These are phyloP conservation scores for Rhopalosiphum maidis DNA, from an alignment of 1,140 invertebrate genomes.

Conservation along the genomic window DNA sequence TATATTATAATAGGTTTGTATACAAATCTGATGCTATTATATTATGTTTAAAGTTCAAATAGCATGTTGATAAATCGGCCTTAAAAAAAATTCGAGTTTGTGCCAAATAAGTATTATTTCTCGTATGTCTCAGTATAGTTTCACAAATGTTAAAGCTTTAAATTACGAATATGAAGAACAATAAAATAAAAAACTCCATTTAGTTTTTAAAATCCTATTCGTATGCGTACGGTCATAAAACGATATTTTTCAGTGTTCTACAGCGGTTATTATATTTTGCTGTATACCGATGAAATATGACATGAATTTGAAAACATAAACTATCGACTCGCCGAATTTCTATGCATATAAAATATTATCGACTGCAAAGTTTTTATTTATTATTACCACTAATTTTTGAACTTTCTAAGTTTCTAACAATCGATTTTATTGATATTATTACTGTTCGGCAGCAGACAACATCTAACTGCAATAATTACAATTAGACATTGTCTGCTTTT, in stretches of 20 bases:
- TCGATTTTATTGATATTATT: not conserved
- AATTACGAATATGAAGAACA: not conserved
- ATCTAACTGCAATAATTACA: not conserved
- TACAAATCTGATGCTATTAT: not conserved
- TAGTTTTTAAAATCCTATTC: not conserved
- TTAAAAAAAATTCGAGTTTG: not conserved
- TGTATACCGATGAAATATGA: not conserved
- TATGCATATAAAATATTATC: not conserved
- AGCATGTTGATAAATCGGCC: not conserved
- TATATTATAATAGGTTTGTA: not conserved
- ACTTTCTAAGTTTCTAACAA: not conserved
- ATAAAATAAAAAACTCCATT: not conserved
- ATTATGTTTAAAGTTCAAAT: not conserved
- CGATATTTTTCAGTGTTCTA: not conserved
- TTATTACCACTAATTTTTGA: not conserved
- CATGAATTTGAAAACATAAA: not conserved
- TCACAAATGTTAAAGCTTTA: slow-evolving; percentile 3
- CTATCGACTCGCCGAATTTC: not conserved
- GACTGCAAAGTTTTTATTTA: not conserved
- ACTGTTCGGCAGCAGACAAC: not conserved
- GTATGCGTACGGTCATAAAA: not conserved
- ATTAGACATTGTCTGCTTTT: too few relatives aligned
- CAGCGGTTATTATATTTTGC: not conserved
- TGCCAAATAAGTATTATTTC: slow-evolving; percentile 11
- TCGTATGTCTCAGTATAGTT: not conserved